Evolutionary conservation across 92 coral and sea anemone genomes (phyloP), one percentile per base, ranked within the genome.

Genomic region (Muricea muricata): DNA sequence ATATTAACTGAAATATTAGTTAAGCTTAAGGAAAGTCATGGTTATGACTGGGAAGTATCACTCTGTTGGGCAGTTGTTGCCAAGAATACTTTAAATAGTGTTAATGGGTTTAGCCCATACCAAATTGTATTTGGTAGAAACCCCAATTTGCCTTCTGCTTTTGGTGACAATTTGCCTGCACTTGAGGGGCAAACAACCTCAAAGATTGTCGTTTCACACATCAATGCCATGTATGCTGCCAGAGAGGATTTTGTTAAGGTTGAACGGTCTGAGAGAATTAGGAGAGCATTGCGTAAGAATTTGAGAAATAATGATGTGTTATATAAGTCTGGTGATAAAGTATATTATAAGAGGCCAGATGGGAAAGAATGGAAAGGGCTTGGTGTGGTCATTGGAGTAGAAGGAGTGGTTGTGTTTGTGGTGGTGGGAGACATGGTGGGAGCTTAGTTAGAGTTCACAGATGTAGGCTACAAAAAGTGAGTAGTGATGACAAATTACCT

Each of bases 71-170:
- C 80, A 46, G 33, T 74, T 11, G 45, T 14, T 46, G 80, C 80
- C 21, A 74, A 74, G 63, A 74, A 74, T 28, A 46, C 61, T 37
- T 52, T 73, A 42, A 29, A 45, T 45, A 33, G 32, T 37, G 58
- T 40, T 46, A 46, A 74, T 74, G 80, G 80, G 42, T 74, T 40
- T 28, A 74, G 60, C 35, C 61, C 80, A 25, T 40, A 74, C 45
- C 50, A 28, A 52, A 45, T 74, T 20, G 80, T 74, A 1, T 74
- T 74, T 74, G 80, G 80, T 14, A 74, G 61, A 46, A 74, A 74
- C 30, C 60, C 80, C 18, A 74, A 74, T 32, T n/a, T 74, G 37
- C 80, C 80, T 40, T 15, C 58, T 45, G 61, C 20, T 25, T 28
- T 74, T 31, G 20, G 1, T 74, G 61, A 74, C 40, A 46, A 74